phyloP scores from a whole-genome alignment of 1,140 invertebrate species.

The Drosophila funebris region DNA sequence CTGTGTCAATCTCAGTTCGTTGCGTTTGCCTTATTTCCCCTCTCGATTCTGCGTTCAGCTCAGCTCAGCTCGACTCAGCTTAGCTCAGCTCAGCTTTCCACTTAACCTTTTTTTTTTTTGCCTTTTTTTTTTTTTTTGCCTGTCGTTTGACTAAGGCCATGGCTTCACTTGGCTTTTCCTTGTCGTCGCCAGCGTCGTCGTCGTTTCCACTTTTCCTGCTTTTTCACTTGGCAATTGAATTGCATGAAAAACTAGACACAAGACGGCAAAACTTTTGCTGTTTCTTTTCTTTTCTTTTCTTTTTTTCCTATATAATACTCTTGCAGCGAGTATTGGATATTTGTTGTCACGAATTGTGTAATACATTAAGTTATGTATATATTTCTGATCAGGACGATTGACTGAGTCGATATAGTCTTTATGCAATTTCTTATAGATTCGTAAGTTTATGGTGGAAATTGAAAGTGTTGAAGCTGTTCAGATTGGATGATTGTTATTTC shows the following conservation, averaged over 20 bases:
- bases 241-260: constrained; percentile 54
- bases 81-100: constrained; percentile 69
- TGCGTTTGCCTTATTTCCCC: neutral
- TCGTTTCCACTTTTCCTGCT: constrained; percentile 18
- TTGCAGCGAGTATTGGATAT: neutral
- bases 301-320: no score
- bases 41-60: constrained; percentile 6
- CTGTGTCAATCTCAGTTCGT: constrained; percentile 54
- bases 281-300: no score
- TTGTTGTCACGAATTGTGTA: no score
- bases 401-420: no score
- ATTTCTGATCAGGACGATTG: no score
- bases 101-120: constrained; percentile 67
- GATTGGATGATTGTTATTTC: no score
- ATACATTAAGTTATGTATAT: no score
- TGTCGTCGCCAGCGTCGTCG: constrained; percentile 45
- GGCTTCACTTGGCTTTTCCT: constrained; percentile 65
- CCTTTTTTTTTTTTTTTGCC: neutral
- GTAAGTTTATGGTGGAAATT: no score
- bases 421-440: no score
- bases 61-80: constrained; percentile 17
- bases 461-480: no score
- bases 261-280: constrained; percentile 12
- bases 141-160: constrained; percentile 57
- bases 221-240: constrained; percentile 73